phyloP scores from a whole-genome alignment of 1,140 invertebrate species.

The Sipha flava region DNA sequence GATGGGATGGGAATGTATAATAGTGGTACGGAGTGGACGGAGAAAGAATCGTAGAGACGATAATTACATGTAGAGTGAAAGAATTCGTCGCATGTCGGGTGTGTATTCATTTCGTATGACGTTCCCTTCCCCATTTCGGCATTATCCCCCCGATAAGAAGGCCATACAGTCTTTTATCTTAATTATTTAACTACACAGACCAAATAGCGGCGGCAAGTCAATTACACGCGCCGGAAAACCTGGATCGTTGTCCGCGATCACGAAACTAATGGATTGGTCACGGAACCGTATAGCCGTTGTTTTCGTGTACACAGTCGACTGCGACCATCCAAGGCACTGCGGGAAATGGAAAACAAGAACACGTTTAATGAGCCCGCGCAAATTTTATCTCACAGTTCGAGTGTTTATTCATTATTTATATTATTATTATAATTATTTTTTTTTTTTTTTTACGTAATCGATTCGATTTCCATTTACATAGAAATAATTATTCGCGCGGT shows the following conservation, averaged over 20 bases:
- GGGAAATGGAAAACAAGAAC: conserved; percentile 1
- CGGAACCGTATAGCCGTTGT: too few species aligned
- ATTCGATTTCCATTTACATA: conserved; percentile 11
- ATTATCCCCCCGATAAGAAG: not conserved
- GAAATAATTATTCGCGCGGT: not conserved
- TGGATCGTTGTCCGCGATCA: not conserved
- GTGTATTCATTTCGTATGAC: not conserved
- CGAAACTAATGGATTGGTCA: conserved; percentile 27
- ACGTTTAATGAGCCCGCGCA: not conserved
- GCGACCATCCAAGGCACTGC: not conserved
- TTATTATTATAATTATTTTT: not conserved
- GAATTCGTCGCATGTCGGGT: not conserved
- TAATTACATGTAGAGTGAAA: too few species aligned
- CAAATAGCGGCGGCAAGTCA: conserved; percentile 24
- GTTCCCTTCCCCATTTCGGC: not conserved
- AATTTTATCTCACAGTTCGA: not conserved
- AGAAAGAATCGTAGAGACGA: too few species aligned
- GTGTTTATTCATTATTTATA: not conserved
- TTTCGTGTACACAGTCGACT: not conserved
- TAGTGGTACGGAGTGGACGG: too few species aligned
- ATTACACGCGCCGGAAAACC: conserved; percentile 15
- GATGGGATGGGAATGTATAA: too few species aligned
- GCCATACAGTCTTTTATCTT: not conserved
- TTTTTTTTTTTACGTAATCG: not conserved
- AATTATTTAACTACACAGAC: not conserved